Base-by-base conservation (phyloP, 2,888 invertebrate species). In the Lasioglossum oenotherae region DNA sequence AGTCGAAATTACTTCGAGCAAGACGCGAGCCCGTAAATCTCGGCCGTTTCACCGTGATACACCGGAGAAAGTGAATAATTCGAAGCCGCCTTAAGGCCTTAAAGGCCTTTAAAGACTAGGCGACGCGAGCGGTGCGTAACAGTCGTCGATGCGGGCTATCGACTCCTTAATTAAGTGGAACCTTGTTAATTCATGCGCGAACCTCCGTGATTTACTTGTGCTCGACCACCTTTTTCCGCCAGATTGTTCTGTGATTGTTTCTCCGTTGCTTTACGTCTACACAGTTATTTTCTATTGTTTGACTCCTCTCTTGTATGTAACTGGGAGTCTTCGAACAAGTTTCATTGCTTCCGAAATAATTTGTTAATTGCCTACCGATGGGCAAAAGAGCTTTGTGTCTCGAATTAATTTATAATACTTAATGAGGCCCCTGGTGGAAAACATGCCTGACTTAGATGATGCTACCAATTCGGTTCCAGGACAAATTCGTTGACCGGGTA, bases 31-130 rank as follows among this genome's bases (percentile, higher is more conserved):
- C 72, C 81, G 89, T 89, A 90, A 88, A 89, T 90, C 87, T 81
- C 86, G 85, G 74, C 74, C 84, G 84, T 86, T 87, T 81, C 75
- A 82, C 81, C 69, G 86, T 80, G 78, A 84, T 73, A 85, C 82
- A 60, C 67, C 78, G 89, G 92, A 89, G 92, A 92, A 92, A 92
- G 92, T 92, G 92, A 92, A 92, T 92, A 92, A 92, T 92, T 91
- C 92, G 91, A 90, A 90, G 91, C 82, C 88, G 89, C 83, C 89
- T 89, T 81, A 78, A 88, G 88, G 83, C 83, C 79, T 87, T 84
- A 78, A 85, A 89, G 88, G 84, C 82, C 81, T 89, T 85, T 82
- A 85, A 86, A 83, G 77, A 69, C 46, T 85, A 72, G 80, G 71
- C 86, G 86, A 78, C 71, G 82, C 78, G 73, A 60, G 82, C 69